Evolutionary conservation across 2,113 vertebrate genomes (phyloP), one percentile per base, ranked within the genome.

Genomic region (Ctenodactylus gundi): DNA sequence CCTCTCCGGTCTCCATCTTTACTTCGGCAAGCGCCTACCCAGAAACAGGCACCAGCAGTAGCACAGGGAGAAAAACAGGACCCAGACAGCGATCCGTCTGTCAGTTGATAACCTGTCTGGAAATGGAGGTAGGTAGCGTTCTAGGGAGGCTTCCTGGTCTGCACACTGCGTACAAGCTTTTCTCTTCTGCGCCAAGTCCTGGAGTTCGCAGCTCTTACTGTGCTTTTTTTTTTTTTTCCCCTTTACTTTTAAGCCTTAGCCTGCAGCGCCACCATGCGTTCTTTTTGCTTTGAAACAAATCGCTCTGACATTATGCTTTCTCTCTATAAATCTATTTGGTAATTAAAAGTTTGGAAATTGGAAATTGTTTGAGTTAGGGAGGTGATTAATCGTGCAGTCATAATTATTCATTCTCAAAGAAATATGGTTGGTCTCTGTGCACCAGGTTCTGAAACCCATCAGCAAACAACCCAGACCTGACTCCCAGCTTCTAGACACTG

Each of bases 261-360:
- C 93, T 96, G 78, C 95, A 97, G 94, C 95, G 96, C 96, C 97
- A 97, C 91, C 95, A 95, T 88, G 97, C 23, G 96, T 96, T 95
- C 6, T 64, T 29, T 92, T 85, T 72, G 51, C 8, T 95, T 88
- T 8, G 12, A 67, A 90, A 85, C 49, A 23, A 68, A 64, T 58
- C 8, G 57, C 44, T 73, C n/a, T n/a, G n/a, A 20, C 27, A 36
- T 21, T 68, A 39, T 49, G 21, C 31, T 44, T 27, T 91, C 39
- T 76, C 41, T 88, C 27, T 65, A 36, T 41, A 78, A 39, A 80
- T 44, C 31, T 78, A 58, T 70, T 41, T 18, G 6, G 53, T n/a
- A 73, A 53, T 39, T 72, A 39, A 41, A 73, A 83, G 73, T 85
- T 87, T 76, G 88, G 36, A 95, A 89, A 76, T 70, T 36, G 68